A percentile compares a stretch with the other conserved stretches of the same genome.
Conservation (phyloP, 2,888 invertebrate genomes). For the Branchipolynoe longqiensis region DNA sequence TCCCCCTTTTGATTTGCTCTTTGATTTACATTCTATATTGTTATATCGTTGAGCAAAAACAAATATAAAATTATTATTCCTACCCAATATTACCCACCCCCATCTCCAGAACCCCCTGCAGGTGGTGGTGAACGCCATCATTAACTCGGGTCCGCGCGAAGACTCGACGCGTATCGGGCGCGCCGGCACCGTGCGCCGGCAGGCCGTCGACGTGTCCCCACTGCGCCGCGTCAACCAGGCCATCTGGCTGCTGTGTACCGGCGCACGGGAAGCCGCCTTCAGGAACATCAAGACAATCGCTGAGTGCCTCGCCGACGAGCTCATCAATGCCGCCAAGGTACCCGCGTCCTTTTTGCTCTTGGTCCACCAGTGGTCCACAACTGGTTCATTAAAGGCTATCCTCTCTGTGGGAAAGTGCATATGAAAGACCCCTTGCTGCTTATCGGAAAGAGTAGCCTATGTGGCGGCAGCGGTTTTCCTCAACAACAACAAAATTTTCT, state of each 20-base stretch:
- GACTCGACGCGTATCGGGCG: slow-evolving; percentile 99
- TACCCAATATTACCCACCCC: slow-evolving; percentile 66
- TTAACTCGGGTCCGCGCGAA: slow-evolving; percentile 99
- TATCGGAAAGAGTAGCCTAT: too few relatives aligned
- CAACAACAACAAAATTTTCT: too few relatives aligned
- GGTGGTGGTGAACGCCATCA: slow-evolving; percentile 97
- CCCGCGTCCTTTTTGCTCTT: too few relatives aligned
- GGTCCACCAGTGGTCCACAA: too few relatives aligned
- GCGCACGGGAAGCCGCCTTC: slow-evolving; percentile 99
- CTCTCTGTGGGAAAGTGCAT: too few relatives aligned
- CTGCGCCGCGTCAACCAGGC: slow-evolving; percentile 99
- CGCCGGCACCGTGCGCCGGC: slow-evolving; percentile 99
- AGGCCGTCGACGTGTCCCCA: slow-evolving; percentile 99
- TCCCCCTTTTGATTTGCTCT: too few relatives aligned
- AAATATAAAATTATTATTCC: neutral
- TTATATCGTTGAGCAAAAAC: too few relatives aligned
- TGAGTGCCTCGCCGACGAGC: slow-evolving; percentile 99
- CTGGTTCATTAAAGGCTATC: too few relatives aligned
- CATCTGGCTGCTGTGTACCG: slow-evolving; percentile 99
- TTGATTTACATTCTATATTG: too few relatives aligned
- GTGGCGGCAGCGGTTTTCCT: too few relatives aligned
- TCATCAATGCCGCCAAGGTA: slow-evolving; percentile 99
- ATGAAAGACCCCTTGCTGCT: too few relatives aligned
- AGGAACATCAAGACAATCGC: slow-evolving; percentile 99
- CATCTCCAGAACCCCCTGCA: slow-evolving; percentile 87